A percentile compares a stretch with the other conserved stretches of the same genome.
Evolutionary conservation across 1,140 invertebrate species (phyloP).

Genomic region (Trialeurodes vaporariorum): DNA sequence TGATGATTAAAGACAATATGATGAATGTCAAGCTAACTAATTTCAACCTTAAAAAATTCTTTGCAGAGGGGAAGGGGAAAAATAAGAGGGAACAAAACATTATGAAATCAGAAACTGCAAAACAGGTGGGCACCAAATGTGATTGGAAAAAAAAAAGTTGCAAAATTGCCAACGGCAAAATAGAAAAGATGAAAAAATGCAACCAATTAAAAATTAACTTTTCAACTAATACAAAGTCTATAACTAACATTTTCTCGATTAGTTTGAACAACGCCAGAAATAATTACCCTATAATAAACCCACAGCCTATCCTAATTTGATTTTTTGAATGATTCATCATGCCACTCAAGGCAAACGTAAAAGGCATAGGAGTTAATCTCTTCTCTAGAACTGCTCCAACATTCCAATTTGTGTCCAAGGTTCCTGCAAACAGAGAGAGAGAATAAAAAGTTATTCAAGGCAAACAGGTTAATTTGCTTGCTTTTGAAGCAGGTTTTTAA

Average conservation of each 20-base stretch:
- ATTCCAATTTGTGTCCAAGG: slow-evolving; percentile 91
- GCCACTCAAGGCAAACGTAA: slow-evolving; percentile 84
- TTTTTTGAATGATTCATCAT: slow-evolving; percentile 84
- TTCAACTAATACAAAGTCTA: neutral
- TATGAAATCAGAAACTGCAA: too few species aligned
- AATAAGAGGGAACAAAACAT: too few species aligned
- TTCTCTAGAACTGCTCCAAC: slow-evolving; percentile 90
- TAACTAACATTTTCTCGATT: neutral
- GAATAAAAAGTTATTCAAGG: too few species aligned
- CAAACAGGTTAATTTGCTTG: too few species aligned
- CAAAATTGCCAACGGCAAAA: neutral
- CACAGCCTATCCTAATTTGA: slow-evolving; percentile 76
- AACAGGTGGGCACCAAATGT: too few species aligned
- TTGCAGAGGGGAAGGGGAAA: too few species aligned
- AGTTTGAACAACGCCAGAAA: neutral
- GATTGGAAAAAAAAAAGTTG: neutral
- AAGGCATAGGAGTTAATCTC: slow-evolving; percentile 81
- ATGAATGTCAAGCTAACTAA: too few species aligned
- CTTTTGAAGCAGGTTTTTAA: too few species aligned
- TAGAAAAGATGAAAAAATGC: neutral
- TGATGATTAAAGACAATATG: too few species aligned
- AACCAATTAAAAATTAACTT: neutral
- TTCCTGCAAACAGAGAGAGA: slow-evolving; percentile 46
- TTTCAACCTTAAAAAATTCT: too few species aligned
- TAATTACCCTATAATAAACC: slow-evolving; percentile 69